Evolutionary conservation across 1,140 invertebrate genomes (phyloP).

Genomic region (Galendromus occidentalis): DNA sequence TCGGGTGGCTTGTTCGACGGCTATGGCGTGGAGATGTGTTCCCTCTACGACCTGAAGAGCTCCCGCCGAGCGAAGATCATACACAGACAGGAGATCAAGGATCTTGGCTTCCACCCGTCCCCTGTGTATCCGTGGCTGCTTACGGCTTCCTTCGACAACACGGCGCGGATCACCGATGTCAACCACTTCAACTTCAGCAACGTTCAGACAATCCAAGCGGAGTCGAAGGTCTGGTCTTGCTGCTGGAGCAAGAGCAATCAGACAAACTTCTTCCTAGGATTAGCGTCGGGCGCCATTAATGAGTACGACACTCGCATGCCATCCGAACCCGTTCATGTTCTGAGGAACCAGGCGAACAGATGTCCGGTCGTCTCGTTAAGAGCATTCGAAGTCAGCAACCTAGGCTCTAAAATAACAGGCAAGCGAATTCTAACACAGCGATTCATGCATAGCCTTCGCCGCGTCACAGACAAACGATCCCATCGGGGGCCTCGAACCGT

Average conservation of each 20-base stretch:
- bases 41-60: neutral
- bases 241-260: neutral
- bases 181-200: neutral
- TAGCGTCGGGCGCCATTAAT: neutral
- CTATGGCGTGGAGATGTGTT: neutral
- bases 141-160: neutral
- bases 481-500: neutral
- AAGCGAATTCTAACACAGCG: neutral
- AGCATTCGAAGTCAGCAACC: neutral
- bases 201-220: neutral
- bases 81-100: neutral
- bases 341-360: neutral
- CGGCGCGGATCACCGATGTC: constrained; percentile 1
- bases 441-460: neutral
- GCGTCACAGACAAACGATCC: neutral
- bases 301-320: neutral
- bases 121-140: neutral
- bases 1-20: neutral
- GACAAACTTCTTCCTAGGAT: neutral
- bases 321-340: neutral
- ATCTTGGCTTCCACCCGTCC: neutral
- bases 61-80: neutral
- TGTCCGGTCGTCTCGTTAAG: neutral
- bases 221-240: neutral
- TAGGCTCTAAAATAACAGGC: neutral